Percentiles rank a stretch among this genome's conserved stretches.
Evolutionary conservation across 1,140 invertebrate genomes (phyloP).

Genomic region (Ceratina calcarata): DNA sequence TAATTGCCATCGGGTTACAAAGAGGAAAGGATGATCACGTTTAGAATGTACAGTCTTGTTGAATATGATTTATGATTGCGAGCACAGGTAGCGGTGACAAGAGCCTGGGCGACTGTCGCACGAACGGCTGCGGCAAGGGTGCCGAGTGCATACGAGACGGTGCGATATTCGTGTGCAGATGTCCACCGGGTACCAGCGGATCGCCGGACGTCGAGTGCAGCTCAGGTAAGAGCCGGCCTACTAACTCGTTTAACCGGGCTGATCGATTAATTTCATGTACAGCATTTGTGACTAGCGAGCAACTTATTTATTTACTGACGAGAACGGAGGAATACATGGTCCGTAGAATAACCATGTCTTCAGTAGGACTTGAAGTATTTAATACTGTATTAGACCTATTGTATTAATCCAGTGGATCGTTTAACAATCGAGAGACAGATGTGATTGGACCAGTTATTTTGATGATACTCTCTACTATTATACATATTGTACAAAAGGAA

Average conservation of each 20-base stretch:
- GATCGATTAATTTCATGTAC: conserved; percentile 75
- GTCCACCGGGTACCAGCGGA: conserved; percentile 87
- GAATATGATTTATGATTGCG: background rate
- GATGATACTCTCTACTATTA: conserved; percentile 50
- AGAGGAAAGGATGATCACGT: too few species aligned
- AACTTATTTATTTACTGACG: conserved; percentile 64
- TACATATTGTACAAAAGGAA: conserved; percentile 52
- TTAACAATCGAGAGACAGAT: conserved; percentile 80
- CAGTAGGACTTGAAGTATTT: conserved; percentile 69
- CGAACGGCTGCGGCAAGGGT: conserved; percentile 89
- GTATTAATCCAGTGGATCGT: conserved; percentile 76
- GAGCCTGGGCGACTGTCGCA: conserved; percentile 87
- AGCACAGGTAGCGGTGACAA: conserved; percentile 83
- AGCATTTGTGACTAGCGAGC: conserved; percentile 78
- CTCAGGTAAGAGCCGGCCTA: conserved; percentile 84
- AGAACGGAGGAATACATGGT: conserved; percentile 66
- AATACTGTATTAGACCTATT: conserved; percentile 59
- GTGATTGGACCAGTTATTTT: conserved; percentile 76
- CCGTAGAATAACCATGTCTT: conserved; percentile 76
- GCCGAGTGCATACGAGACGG: conserved; percentile 90
- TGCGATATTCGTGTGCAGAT: conserved; percentile 90
- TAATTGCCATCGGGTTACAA: too few species aligned
- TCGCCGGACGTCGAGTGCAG: conserved; percentile 87
- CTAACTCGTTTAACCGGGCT: conserved; percentile 70
- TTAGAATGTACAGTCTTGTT: too few species aligned